A percentile compares a stretch with the other conserved stretches of the same genome.
Conservation (phyloP, 53 echinoderm and acorn worm species). For the Luidia sarsii region DNA sequence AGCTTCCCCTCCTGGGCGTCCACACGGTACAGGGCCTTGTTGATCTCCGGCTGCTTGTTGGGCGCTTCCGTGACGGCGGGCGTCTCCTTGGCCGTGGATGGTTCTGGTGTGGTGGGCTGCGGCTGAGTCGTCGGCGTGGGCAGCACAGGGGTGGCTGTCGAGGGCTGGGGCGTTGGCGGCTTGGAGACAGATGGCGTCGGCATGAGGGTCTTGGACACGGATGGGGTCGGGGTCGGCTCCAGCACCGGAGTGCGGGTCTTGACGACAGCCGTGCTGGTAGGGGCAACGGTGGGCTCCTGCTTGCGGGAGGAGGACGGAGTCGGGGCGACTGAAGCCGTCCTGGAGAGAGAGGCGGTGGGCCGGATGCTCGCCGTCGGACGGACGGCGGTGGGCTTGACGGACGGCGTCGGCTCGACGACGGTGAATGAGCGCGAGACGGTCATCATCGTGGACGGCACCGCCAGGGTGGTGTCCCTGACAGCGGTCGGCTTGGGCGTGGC, state of each 20-base stretch:
- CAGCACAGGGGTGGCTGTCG: background rate
- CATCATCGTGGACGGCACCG: conserved; percentile 21
- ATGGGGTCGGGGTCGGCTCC: conserved; percentile 69
- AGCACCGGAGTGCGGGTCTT: conserved; percentile 65
- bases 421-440: conserved; percentile 24
- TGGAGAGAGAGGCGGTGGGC: conserved; percentile 55
- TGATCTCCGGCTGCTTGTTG: conserved; percentile 59
- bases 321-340: conserved; percentile 35
- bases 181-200: conserved; percentile 41
- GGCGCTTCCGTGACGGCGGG: conserved; percentile 23
- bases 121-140: background rate
- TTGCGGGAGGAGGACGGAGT: conserved; percentile 34
- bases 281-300: conserved; percentile 20
- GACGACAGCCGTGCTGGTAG: conserved; percentile 49
- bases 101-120: background rate
- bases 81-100: background rate
- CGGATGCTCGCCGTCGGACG: conserved; percentile 28
- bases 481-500: conserved; percentile 70
- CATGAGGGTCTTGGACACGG: background rate
- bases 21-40: conserved; percentile 42
- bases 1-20: conserved; percentile 72
- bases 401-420: conserved; percentile 63
- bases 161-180: conserved; percentile 10
- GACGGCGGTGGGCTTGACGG: conserved; percentile 58
- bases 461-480: conserved; percentile 54